Percentiles rank a stretch among this genome's conserved stretches.
These are phyloP conservation scores for Drosophila kurseongensis DNA, from an alignment of 1,140 invertebrate species.

Conservation along the genomic window DNA sequence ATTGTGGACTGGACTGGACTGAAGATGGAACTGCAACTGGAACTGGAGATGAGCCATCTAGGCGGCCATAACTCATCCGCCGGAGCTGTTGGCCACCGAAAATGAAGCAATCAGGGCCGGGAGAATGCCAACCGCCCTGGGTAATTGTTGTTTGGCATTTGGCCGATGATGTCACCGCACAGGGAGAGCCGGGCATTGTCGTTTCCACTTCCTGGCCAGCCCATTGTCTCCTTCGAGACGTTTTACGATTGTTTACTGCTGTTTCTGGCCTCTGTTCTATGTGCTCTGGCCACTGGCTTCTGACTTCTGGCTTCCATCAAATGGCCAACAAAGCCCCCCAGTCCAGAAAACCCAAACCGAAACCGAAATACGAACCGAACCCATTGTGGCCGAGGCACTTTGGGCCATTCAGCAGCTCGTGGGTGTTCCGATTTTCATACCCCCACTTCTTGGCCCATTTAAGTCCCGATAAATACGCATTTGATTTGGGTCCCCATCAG, in stretches of 20 bases:
- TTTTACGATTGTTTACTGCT: constrained; percentile 70
- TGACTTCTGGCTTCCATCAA: constrained; percentile 3
- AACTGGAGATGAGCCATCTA: background rate
- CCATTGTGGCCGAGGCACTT: constrained; percentile 79
- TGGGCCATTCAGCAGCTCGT: constrained; percentile 60
- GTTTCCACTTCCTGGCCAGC: constrained; percentile 73
- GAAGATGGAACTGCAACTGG: background rate
- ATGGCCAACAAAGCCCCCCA: constrained; percentile 13
- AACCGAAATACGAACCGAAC: constrained; percentile 24
- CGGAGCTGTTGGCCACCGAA: constrained; percentile 42
- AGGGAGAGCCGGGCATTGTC: constrained; percentile 62
- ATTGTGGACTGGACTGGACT: constrained; percentile 36
- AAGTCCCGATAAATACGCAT: constrained; percentile 77
- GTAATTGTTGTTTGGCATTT: constrained; percentile 61
- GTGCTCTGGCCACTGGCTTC: background rate
- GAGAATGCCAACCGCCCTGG: constrained; percentile 52
- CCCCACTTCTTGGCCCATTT: constrained; percentile 47
- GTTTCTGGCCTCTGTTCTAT: constrained; percentile 4
- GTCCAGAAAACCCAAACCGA: constrained; percentile 3
- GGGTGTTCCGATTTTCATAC: constrained; percentile 44
- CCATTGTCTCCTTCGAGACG: constrained; percentile 59
- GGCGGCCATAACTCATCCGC: constrained; percentile 53
- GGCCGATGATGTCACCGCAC: constrained; percentile 77
- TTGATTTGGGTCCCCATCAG: constrained; percentile 46
- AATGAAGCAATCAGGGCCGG: constrained; percentile 72